Percentiles rank a stretch among this genome's conserved stretches.
These are phyloP conservation scores for Megamerina dolium DNA, from an alignment of 2,888 invertebrate species.

Conservation along the genomic window DNA sequence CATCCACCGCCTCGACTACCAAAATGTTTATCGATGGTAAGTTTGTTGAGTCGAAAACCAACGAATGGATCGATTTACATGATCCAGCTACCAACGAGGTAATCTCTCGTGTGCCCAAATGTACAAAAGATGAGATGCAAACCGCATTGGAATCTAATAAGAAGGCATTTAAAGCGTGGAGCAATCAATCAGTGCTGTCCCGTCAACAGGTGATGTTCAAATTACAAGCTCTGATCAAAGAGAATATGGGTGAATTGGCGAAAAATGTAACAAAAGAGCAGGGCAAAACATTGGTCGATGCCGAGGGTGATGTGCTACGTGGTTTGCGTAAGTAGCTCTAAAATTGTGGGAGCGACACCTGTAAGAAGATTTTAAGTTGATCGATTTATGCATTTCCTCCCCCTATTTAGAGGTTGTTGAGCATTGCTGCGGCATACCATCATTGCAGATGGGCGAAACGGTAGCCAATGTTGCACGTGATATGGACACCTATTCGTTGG, in stretches of 20 bases:
- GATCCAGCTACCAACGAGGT: constrained; percentile 91
- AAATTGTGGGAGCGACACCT: background rate
- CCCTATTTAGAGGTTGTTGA: constrained; percentile 80
- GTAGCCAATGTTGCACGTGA: constrained; percentile 76
- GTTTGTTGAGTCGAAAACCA: constrained; percentile 86
- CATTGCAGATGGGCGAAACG: constrained; percentile 88
- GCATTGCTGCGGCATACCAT: constrained; percentile 90
- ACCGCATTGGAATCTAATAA: constrained; percentile 81
- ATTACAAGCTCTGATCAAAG: constrained; percentile 76
- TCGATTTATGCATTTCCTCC: background rate
- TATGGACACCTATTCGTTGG: constrained; percentile 93
- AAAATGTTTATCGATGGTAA: constrained; percentile 95
- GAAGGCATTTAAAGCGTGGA: constrained; percentile 76
- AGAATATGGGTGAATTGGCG: constrained; percentile 84
- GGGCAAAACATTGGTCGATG: constrained; percentile 94
- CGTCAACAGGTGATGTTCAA: constrained; percentile 91
- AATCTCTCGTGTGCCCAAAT: constrained; percentile 79
- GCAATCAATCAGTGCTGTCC: constrained; percentile 81
- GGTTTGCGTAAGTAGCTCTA: constrained; percentile 77
- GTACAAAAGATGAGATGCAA: constrained; percentile 84
- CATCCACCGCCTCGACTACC: constrained; percentile 64
- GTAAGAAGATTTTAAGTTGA: constrained; percentile 4
- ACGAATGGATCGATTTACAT: constrained; percentile 90
- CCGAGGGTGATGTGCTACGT: constrained; percentile 95
- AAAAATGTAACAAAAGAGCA: constrained; percentile 91